Evolutionary conservation across 64 coral and sea anemone genomes (phyloP).

Genomic region (Dendronephthya gigantea): DNA sequence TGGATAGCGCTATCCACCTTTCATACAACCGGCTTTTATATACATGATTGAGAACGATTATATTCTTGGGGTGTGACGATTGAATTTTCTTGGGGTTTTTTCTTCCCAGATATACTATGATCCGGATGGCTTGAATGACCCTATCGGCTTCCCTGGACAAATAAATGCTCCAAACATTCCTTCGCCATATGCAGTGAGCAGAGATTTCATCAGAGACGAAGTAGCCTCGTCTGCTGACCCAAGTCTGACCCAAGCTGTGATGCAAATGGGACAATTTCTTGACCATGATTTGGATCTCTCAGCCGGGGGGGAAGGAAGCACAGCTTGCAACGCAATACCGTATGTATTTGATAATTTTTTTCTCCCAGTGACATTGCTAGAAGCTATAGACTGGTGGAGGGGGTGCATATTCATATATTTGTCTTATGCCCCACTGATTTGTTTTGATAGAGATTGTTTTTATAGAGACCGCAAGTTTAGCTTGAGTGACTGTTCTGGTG

Average conservation of each 20-base stretch:
- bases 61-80: too few species aligned
- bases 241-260: background rate
- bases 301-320: background rate
- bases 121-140: background rate
- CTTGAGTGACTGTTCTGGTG: too few species aligned
- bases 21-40: too few species aligned
- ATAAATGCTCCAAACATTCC: background rate
- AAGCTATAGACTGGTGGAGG: too few species aligned
- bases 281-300: conserved; percentile 7
- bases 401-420: too few species aligned
- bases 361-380: too few species aligned
- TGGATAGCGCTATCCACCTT: too few species aligned
- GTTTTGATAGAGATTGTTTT: too few species aligned
- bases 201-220: conserved; percentile 8
- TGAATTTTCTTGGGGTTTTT: too few species aligned
- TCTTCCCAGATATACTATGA: background rate
- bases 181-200: background rate
- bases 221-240: background rate
- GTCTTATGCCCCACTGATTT: too few species aligned
- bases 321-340: background rate
- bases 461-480: too few species aligned
- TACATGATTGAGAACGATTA: too few species aligned
- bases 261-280: background rate
- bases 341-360: background rate
- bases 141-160: background rate